Conservation (phyloP, 2,113 vertebrate genomes). For the Scomber colias region DNA sequence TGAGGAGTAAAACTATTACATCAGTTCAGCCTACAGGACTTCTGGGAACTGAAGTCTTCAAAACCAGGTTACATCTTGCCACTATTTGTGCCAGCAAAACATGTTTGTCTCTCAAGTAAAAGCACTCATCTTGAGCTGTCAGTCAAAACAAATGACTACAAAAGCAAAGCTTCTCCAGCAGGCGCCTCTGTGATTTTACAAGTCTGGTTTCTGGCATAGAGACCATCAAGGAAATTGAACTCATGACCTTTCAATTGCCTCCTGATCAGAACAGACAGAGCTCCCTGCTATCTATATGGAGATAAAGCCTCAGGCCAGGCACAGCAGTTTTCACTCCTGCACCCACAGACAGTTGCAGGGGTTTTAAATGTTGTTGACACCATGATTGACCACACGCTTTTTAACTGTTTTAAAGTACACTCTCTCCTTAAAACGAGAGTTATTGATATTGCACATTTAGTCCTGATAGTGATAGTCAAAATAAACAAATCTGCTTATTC, state of each 20-base stretch:
- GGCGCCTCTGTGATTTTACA: slow-evolving; percentile 50
- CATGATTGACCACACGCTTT: no score
- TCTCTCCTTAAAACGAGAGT: no score
- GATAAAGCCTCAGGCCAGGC: not conserved
- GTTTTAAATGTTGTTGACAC: no score
- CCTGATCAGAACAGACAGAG: not conserved
- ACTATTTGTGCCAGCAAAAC: slow-evolving; percentile 1
- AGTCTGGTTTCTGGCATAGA: slow-evolving; percentile 9
- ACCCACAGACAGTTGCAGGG: no score
- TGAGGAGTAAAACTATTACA: not conserved
- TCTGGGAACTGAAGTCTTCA: slow-evolving; percentile 37
- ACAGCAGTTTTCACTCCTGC: no score
- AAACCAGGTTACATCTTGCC: slow-evolving; percentile 17
- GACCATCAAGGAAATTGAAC: not conserved
- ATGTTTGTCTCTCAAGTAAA: not conserved
- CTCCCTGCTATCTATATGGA: slow-evolving; percentile 19
- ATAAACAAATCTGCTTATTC: no score
- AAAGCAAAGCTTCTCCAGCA: slow-evolving; percentile 33
- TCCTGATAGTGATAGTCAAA: no score
- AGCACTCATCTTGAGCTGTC: slow-evolving; percentile 19
- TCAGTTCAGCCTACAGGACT: not conserved
- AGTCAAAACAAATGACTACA: slow-evolving; percentile 32
- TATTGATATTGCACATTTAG: no score
- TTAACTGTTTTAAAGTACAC: no score
- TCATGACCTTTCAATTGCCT: slow-evolving; percentile 10